Conservation (phyloP, 2,113 vertebrate species). For the Manacus vitellinus region DNA sequence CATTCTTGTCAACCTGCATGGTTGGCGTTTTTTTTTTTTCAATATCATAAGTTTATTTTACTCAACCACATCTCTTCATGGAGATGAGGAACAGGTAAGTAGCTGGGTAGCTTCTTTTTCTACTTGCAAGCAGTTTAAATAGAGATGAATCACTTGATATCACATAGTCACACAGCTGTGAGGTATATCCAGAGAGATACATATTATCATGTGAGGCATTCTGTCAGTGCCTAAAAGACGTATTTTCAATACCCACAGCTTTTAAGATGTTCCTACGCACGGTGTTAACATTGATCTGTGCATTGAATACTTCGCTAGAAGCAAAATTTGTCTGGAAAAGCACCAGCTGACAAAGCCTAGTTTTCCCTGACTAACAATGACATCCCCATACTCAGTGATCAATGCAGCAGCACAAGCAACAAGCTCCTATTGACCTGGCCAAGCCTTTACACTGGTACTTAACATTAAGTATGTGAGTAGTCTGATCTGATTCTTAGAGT, state of each 20-base stretch:
- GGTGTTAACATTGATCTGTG: constrained; percentile 11
- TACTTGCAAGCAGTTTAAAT: constrained; percentile 24
- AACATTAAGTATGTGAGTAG: background rate
- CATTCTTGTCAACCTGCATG: background rate
- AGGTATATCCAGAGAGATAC: background rate
- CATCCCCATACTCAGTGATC: background rate
- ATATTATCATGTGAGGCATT: background rate
- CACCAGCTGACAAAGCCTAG: background rate
- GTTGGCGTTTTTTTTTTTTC: background rate
- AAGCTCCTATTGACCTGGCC: background rate
- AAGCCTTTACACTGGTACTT: background rate
- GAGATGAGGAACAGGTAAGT: background rate
- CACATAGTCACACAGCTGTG: background rate
- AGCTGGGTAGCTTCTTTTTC: background rate
- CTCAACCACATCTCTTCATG: background rate
- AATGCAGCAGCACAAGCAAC: background rate
- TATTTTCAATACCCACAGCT: background rate
- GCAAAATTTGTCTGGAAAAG: constrained; percentile 21
- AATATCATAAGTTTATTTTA: constrained; percentile 25
- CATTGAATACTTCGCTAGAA: background rate
- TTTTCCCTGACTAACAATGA: background rate
- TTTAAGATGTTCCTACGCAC: background rate
- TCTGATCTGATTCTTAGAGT: background rate
- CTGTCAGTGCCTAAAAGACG: background rate
- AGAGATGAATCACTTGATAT: background rate